Conservation (phyloP, 2,113 vertebrate species). For the Mus spicilegus region DNA sequence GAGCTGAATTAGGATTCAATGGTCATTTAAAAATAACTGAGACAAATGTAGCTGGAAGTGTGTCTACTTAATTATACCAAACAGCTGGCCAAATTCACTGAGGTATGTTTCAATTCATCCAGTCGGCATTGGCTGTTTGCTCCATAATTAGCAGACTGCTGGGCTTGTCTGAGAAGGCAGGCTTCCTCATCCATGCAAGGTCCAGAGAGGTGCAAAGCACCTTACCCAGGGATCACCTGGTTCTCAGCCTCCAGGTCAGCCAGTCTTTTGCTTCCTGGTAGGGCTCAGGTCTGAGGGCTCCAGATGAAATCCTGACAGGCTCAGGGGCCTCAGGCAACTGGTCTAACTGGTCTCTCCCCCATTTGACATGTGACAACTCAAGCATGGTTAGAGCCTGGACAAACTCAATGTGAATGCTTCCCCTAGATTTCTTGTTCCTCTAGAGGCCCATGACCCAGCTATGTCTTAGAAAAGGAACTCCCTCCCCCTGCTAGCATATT, state of each 20-base stretch:
- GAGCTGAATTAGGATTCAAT: slow-evolving; percentile 55
- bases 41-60: slow-evolving; percentile 66
- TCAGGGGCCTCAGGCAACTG: not conserved
- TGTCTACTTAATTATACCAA: slow-evolving; percentile 73
- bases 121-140: slow-evolving; percentile 52
- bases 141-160: not conserved
- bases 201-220: not conserved
- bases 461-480: not conserved
- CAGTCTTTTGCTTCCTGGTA: not conserved
- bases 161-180: slow-evolving; percentile 11
- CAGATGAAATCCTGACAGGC: not conserved
- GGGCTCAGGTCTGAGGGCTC: not conserved
- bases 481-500: not conserved
- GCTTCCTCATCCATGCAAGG: not conserved
- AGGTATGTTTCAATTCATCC: slow-evolving; percentile 62
- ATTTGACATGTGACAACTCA: not conserved
- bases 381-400: not conserved
- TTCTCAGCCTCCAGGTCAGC: not conserved
- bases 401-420: not conserved
- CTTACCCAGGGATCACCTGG: not conserved
- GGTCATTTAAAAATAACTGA: slow-evolving; percentile 67
- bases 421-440: not conserved
- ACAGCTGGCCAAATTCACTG: slow-evolving; percentile 69
- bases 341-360: slow-evolving; percentile 2
- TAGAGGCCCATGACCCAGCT: not conserved